phyloP scores from a whole-genome alignment of 1,140 invertebrate genomes.

The Mesaphorura yosii region DNA sequence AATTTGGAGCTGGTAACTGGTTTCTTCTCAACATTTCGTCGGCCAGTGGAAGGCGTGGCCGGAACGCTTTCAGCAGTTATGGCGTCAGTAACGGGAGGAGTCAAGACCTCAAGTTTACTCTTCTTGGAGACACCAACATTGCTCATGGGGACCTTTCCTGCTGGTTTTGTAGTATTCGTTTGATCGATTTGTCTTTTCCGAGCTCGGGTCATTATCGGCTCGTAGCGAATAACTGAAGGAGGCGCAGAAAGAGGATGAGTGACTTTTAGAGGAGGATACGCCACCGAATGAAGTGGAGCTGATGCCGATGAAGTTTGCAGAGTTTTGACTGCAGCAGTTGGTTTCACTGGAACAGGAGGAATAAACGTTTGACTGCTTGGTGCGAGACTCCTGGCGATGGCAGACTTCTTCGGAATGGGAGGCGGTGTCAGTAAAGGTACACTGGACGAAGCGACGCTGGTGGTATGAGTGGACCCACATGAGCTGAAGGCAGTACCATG shows the following conservation, averaged over 20 bases:
- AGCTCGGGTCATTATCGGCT: constrained; percentile 30
- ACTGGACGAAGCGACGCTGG: constrained; percentile 21
- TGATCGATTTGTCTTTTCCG: constrained; percentile 28
- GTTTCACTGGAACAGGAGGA: not conserved
- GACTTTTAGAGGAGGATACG: not conserved
- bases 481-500: constrained; percentile 12
- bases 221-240: constrained; percentile 13
- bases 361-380: constrained; percentile 2
- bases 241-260: not conserved
- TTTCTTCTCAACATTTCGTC: not conserved
- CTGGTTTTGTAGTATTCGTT: not conserved
- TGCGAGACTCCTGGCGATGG: not conserved
- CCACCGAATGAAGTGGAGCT: constrained; percentile 2
- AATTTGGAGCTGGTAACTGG: not conserved
- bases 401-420: constrained; percentile 3
- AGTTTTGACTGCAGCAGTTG: constrained; percentile 1
- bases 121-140: not conserved
- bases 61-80: no score
- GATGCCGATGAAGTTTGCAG: not conserved
- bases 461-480: constrained; percentile 25
- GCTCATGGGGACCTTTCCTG: not conserved
- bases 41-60: no score
- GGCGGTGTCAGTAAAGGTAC: constrained; percentile 18
- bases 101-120: not conserved
- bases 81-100: not conserved